Conservation (phyloP, 2,888 invertebrate genomes). For the Prosapia bicincta region DNA sequence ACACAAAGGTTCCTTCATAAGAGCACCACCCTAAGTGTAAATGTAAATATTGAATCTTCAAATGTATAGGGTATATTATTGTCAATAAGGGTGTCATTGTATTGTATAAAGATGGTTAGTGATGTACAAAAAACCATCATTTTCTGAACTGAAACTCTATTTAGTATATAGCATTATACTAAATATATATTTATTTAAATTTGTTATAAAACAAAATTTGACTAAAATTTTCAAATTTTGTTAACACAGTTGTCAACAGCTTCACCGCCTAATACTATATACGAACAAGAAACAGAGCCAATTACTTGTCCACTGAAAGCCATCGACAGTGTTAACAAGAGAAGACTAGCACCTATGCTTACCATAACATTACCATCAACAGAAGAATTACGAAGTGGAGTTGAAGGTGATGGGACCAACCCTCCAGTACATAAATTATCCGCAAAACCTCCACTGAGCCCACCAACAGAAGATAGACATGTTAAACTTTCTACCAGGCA, state of each 20-base stretch:
- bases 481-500: not conserved
- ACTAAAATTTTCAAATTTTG: too few relatives aligned
- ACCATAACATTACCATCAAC: slow-evolving; percentile 60
- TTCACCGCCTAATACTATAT: not conserved
- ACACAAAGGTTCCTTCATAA: too few relatives aligned
- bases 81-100: too few relatives aligned
- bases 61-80: too few relatives aligned
- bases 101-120: too few relatives aligned
- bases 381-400: slow-evolving; percentile 49
- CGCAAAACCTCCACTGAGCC: slow-evolving; percentile 24
- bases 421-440: slow-evolving; percentile 3
- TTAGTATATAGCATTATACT: too few relatives aligned
- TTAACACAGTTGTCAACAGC: not conserved
- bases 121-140: too few relatives aligned
- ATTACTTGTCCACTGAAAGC: not conserved
- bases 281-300: not conserved
- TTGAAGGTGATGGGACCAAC: not conserved
- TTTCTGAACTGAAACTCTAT: too few relatives aligned
- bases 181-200: too few relatives aligned
- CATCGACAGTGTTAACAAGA: slow-evolving; percentile 29
- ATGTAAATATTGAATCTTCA: too few relatives aligned
- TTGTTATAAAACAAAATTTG: too few relatives aligned
- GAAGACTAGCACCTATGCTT: slow-evolving; percentile 48
- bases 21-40: too few relatives aligned
- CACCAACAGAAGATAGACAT: slow-evolving; percentile 22